Conservation (phyloP, 1,140 invertebrate species). For the Laodelphax striatellus region DNA sequence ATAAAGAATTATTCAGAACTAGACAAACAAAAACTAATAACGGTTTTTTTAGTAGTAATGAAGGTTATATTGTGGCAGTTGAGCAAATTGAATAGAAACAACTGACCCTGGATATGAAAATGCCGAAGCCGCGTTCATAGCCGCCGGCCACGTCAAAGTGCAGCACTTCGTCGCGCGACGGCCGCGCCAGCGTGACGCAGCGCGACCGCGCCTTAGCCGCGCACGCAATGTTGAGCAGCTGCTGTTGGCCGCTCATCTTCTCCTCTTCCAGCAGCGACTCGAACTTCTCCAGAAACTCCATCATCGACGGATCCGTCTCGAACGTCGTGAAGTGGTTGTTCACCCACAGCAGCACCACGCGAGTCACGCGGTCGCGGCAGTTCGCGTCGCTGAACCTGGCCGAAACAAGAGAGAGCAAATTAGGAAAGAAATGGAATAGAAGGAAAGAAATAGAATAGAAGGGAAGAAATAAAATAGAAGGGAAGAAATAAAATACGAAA, state of each 20-base stretch:
- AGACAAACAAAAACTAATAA: no score
- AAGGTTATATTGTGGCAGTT: no score
- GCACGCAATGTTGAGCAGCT: slow-evolving; percentile 89
- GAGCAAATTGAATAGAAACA: no score
- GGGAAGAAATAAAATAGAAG: no score
- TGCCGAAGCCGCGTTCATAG: slow-evolving; percentile 78
- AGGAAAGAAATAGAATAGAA: no score
- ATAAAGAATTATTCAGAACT: no score
- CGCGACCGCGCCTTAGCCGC: slow-evolving; percentile 88
- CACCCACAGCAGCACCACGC: slow-evolving; percentile 94
- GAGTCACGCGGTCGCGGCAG: slow-evolving; percentile 79
- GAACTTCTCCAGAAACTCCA: slow-evolving; percentile 92
- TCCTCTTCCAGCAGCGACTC: slow-evolving; percentile 71
- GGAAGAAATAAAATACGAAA: no score
- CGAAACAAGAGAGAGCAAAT: background rate
- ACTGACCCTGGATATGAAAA: slow-evolving; percentile 80
- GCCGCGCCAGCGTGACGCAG: slow-evolving; percentile 80
- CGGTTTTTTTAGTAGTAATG: no score
- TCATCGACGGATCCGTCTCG: slow-evolving; percentile 91
- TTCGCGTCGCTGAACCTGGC: slow-evolving; percentile 62
- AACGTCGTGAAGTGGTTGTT: slow-evolving; percentile 99
- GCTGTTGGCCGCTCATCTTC: slow-evolving; percentile 66
- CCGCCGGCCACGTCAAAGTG: slow-evolving; percentile 92
- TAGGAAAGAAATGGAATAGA: no score
- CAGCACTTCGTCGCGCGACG: slow-evolving; percentile 81